Evolutionary conservation across 2,113 vertebrate genomes (phyloP).

Genomic region (Noturus placidus): DNA sequence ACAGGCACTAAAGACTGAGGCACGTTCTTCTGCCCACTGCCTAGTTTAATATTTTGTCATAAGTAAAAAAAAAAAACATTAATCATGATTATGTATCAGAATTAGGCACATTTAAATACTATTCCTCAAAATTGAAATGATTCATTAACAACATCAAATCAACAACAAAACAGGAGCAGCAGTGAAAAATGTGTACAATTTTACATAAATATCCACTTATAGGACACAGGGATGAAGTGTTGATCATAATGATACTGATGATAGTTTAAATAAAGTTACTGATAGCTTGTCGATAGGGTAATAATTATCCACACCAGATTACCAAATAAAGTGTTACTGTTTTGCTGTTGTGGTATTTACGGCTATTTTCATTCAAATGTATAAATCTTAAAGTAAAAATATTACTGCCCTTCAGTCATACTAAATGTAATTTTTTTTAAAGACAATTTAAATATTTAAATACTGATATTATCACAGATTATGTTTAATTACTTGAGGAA

Average conservation of each 20-base stretch:
- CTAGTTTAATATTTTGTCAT: slow-evolving; percentile 14
- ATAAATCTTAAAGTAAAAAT: background rate
- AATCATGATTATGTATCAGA: background rate
- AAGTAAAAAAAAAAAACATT: slow-evolving; percentile 9
- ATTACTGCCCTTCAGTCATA: background rate
- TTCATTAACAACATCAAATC: background rate
- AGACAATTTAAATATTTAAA: background rate
- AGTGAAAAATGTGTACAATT: background rate
- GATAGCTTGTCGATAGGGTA: background rate
- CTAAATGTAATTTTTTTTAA: background rate
- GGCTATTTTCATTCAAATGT: background rate
- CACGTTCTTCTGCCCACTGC: slow-evolving; percentile 26
- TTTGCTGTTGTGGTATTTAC: background rate
- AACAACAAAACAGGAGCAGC: background rate
- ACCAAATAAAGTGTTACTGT: background rate
- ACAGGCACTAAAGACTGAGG: slow-evolving; percentile 15
- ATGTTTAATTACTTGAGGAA: background rate
- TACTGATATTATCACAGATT: background rate
- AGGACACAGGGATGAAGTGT: background rate
- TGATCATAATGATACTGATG: background rate
- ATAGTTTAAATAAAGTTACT: background rate
- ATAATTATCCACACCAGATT: background rate
- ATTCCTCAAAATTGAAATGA: background rate
- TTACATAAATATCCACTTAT: background rate
- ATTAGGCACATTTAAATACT: background rate